Conservation (phyloP, 2,888 invertebrate species). For the Oegoconia quadripuncta region DNA sequence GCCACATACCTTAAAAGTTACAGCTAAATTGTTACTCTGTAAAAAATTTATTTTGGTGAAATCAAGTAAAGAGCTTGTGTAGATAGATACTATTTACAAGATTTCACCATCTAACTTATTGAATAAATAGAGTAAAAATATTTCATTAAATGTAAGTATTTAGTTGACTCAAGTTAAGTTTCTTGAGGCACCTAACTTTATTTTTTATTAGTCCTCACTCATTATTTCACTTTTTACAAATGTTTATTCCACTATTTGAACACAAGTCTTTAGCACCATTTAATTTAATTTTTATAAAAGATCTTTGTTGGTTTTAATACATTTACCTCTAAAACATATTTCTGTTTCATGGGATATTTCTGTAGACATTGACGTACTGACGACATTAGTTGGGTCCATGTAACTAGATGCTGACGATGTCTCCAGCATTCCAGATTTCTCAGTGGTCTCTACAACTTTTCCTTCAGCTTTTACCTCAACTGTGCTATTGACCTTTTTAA, state of each 20-base stretch:
- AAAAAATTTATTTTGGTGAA: slow-evolving; percentile 43
- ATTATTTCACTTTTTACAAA: slow-evolving; percentile 7
- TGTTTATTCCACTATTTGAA: slow-evolving; percentile 46
- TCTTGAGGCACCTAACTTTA: slow-evolving; percentile 12
- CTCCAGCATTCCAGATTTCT: slow-evolving; percentile 35
- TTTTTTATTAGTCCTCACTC: slow-evolving; percentile 6
- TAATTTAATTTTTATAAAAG: slow-evolving; percentile 42
- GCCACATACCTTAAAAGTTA: slow-evolving; percentile 40
- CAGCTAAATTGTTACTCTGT: slow-evolving; percentile 15
- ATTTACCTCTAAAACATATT: slow-evolving; percentile 92
- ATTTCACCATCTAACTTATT: slow-evolving; percentile 51
- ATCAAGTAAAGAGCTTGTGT: slow-evolving; percentile 66
- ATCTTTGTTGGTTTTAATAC: slow-evolving; percentile 83
- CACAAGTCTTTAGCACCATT: slow-evolving; percentile 54
- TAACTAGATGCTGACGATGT: slow-evolving; percentile 57
- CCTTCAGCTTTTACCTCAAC: slow-evolving; percentile 23
- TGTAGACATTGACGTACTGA: slow-evolving; percentile 89
- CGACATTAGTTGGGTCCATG: slow-evolving; percentile 74
- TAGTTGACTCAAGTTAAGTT: slow-evolving; percentile 20
- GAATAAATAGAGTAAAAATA: slow-evolving; percentile 31
- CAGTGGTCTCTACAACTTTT: slow-evolving; percentile 26
- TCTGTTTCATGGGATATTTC: slow-evolving; percentile 92
- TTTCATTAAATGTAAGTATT: too few relatives aligned
- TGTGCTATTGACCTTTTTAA: slow-evolving; percentile 22
- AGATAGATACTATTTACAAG: slow-evolving; percentile 62